Conservation (phyloP, 2,113 vertebrate species). For the Grammomys dolichurus region DNA sequence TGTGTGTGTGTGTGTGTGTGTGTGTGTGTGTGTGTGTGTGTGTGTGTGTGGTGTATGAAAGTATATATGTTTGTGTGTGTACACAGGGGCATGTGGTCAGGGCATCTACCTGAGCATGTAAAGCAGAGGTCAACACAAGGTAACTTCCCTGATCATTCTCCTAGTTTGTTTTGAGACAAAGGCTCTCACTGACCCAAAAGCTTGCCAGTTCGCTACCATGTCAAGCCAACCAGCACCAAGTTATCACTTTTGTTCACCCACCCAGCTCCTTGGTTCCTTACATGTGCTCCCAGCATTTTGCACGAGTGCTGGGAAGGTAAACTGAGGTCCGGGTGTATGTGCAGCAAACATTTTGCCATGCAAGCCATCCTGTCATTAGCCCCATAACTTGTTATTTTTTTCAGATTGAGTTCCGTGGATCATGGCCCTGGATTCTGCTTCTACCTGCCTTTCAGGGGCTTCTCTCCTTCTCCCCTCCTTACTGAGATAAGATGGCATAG, state of each 20-base stretch:
- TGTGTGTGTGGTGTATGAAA: background rate
- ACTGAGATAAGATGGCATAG: background rate
- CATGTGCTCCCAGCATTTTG: too few relatives aligned
- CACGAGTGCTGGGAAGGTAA: background rate
- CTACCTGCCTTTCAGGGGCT: background rate
- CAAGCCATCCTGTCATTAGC: background rate
- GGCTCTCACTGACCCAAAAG: background rate
- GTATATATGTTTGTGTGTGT: background rate
- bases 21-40: background rate
- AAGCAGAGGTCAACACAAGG: background rate
- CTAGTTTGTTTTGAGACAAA: background rate
- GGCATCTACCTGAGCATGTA: too few relatives aligned
- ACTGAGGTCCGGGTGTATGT: too few relatives aligned
- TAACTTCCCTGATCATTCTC: background rate
- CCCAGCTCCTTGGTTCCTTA: background rate
- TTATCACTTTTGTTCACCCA: background rate
- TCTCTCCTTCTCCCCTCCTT: background rate
- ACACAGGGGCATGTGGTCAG: background rate
- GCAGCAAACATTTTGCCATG: too few relatives aligned
- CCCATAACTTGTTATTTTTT: background rate
- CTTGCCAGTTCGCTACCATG: background rate
- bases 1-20: background rate
- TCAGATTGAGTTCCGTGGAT: background rate
- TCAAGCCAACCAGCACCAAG: background rate
- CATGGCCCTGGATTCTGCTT: background rate